phyloP scores from a whole-genome alignment of 2,888 invertebrate genomes.

The Suillia variegata region DNA sequence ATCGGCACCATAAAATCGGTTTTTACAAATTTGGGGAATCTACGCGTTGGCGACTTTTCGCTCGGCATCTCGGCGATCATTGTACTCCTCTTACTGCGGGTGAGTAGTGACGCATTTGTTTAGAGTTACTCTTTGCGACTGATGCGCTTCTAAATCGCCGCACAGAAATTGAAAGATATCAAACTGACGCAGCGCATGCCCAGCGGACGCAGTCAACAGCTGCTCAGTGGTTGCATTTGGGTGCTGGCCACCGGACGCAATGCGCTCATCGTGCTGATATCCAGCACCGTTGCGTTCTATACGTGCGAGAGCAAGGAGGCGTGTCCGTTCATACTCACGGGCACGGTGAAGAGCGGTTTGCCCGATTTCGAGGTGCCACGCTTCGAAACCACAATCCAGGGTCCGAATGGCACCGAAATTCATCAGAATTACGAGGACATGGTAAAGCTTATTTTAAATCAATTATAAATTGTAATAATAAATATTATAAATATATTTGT shows the following conservation, averaged over 20 bases:
- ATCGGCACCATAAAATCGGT: constrained; percentile 76
- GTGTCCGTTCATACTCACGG: constrained; percentile 76
- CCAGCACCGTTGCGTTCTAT: constrained; percentile 68
- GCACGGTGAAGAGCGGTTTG: constrained; percentile 71
- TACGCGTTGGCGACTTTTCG: constrained; percentile 71
- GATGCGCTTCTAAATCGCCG: neutral
- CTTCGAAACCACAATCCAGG: constrained; percentile 67
- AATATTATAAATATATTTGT: neutral
- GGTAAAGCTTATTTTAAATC: constrained; percentile 36
- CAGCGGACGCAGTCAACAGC: constrained; percentile 48
- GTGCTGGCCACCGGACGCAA: constrained; percentile 81
- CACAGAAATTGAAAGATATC: constrained; percentile 47
- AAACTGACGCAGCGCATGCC: constrained; percentile 34
- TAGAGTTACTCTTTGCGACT: neutral
- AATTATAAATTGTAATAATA: neutral
- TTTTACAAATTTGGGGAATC: constrained; percentile 70
- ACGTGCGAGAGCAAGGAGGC: constrained; percentile 58
- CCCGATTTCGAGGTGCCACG: constrained; percentile 73
- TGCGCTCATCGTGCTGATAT: constrained; percentile 75
- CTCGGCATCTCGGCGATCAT: constrained; percentile 77
- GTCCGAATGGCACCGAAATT: constrained; percentile 46
- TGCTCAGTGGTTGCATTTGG: constrained; percentile 71
- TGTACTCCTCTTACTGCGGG: constrained; percentile 75
- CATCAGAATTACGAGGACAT: constrained; percentile 50
- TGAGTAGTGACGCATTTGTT: constrained; percentile 61